Evolutionary conservation across 1,140 invertebrate genomes (phyloP).

Genomic region (Amphibalanus amphitrite): DNA sequence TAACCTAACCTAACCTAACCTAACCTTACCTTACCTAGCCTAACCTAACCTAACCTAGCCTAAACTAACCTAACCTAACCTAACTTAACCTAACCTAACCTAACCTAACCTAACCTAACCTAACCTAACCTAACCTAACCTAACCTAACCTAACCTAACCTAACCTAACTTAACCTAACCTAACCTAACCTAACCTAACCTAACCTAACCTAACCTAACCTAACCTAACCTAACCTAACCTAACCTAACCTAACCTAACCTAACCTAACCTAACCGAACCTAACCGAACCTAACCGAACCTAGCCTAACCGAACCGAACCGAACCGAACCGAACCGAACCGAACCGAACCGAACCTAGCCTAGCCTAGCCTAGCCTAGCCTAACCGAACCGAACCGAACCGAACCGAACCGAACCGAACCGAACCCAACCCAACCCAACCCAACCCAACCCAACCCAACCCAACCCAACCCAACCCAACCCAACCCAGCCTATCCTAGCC

Average conservation of each 20-base stretch:
- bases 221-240: conserved; percentile 20
- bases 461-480: conserved; percentile 12
- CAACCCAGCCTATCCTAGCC: neutral
- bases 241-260: conserved; percentile 17
- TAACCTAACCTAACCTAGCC: too few species aligned
- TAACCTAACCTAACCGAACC: too few species aligned
- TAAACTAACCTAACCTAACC: conserved; percentile 12
- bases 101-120: conserved; percentile 17
- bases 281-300: too few species aligned
- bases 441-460: conserved; percentile 14
- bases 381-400: conserved; percentile 14
- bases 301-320: too few species aligned
- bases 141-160: conserved; percentile 19
- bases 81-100: conserved; percentile 13
- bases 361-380: too few species aligned
- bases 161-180: conserved; percentile 17
- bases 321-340: too few species aligned
- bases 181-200: conserved; percentile 10
- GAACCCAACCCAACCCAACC: conserved; percentile 12
- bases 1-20: conserved; percentile 15
- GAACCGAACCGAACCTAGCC: too few species aligned
- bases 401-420: conserved; percentile 10
- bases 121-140: conserved; percentile 16
- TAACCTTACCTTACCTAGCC: conserved; percentile 14
- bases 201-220: conserved; percentile 19